A percentile compares a stretch with the other conserved stretches of the same genome.
phyloP scores from a whole-genome alignment of 1,140 invertebrate genomes.

The Drosophila serrata region DNA sequence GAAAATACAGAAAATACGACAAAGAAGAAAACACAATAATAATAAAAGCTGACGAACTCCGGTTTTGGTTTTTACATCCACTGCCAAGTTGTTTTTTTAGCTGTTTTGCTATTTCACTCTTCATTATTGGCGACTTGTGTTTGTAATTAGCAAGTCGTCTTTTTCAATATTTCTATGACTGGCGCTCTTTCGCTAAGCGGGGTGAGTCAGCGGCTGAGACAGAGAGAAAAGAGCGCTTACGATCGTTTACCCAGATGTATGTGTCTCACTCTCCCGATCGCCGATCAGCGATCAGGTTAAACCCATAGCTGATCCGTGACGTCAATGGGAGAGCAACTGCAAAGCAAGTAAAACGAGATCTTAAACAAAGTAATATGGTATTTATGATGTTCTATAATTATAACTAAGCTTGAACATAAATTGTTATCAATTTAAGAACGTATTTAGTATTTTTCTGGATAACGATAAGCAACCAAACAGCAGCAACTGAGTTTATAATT shows the following conservation, averaged over 20 bases:
- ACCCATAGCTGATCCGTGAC: conserved; percentile 38
- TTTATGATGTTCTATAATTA: neutral
- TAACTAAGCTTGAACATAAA: neutral
- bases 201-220: conserved; percentile 55
- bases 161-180: conserved; percentile 41
- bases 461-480: neutral
- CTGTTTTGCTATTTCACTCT: conserved; percentile 36
- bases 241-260: conserved; percentile 14
- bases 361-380: neutral
- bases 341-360: conserved; percentile 2
- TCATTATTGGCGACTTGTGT: conserved; percentile 49
- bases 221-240: conserved; percentile 8
- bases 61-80: conserved; percentile 46
- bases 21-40: conserved; percentile 25
- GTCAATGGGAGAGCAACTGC: conserved; percentile 4
- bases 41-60: conserved; percentile 24
- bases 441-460: neutral
- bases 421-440: neutral
- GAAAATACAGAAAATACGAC: conserved; percentile 3
- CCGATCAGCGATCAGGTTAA: conserved; percentile 30
- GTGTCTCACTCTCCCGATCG: conserved; percentile 3
- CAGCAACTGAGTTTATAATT: neutral
- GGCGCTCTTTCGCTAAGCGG: conserved; percentile 10
- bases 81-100: conserved; percentile 53
- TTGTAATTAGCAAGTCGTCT: conserved; percentile 56